Base-by-base conservation (phyloP, 2,797 vertebrate species). In the Masticophis lateralis region DNA sequence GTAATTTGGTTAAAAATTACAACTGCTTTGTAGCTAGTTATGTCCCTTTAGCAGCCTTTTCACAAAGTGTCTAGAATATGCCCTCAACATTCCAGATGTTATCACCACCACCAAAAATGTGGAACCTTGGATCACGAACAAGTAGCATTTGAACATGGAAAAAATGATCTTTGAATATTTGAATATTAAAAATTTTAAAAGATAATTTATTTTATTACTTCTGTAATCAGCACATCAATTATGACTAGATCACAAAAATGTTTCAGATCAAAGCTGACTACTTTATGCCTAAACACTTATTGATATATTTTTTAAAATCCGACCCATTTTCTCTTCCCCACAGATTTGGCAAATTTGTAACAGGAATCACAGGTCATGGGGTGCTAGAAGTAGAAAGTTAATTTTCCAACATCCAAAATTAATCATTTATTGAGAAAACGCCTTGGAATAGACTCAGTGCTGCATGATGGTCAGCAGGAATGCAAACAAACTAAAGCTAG, bases 391-490 rank as follows among this genome's bases (percentile, higher is more conserved):
- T 5, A 7, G 51, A 9, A 25, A 9, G 89, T 93, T 87, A 74
- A 90, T 91, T 93, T 90, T 51, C 60, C 83, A 90, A 27, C 18
- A 5, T 53, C 37, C 32, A 8, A 87, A 60, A 90, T 93, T 90
- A 90, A 93, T 90, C 92, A 93, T 93, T 93, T 57, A 93, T 92
- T 63, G 27, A 55, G 32, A 66, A 86, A 60, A 5, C 2, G 2
- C 56, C 59, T 66, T 88, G 55, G 66, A 69, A 57, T 20, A 8
- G 32, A 32, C 47, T 56, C 28, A 1, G 12, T n/a, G 74, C 2
- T 16, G 57, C 57, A 18, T 14, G 12, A 28, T 5, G 88, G 61
- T 4, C 8, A 86, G 74, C 59, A 86, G 59, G 43, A 91, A 86
- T 22, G 74, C 47, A 66, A 47, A 89, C 27, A 32, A 18, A 20